A percentile compares a stretch with the other conserved stretches of the same genome.
These are phyloP conservation scores for Rallus limicola DNA, from an alignment of 2,113 vertebrate species.

Conservation along the genomic window DNA sequence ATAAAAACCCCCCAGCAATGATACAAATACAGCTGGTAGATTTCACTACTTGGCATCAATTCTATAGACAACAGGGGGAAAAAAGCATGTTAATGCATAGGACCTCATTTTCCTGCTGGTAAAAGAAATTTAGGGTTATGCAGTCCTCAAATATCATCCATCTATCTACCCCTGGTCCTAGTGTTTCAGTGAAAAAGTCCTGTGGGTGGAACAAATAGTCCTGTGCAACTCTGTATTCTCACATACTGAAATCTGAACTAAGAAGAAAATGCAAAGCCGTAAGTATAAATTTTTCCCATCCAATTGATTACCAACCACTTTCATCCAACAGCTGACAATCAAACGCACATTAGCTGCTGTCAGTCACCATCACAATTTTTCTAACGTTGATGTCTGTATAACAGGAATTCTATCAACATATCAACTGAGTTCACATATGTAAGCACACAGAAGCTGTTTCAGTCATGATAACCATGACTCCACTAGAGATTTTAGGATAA, in stretches of 20 bases:
- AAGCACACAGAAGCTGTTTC: background rate
- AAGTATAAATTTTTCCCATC: background rate
- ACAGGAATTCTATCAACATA: background rate
- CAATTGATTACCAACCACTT: background rate
- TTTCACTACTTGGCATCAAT: background rate
- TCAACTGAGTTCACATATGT: background rate
- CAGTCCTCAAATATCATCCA: background rate
- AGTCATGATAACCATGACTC: background rate
- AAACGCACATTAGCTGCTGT: slow-evolving; percentile 21
- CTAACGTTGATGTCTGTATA: background rate
- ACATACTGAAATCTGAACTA: background rate
- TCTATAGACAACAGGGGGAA: background rate
- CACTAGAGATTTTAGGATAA: background rate
- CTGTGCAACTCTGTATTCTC: background rate
- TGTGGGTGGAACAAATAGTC: background rate
- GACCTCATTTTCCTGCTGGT: background rate
- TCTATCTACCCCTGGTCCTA: background rate
- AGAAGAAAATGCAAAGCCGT: background rate
- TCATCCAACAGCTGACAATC: slow-evolving; percentile 22
- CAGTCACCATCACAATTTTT: slow-evolving; percentile 7
- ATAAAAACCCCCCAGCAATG: background rate
- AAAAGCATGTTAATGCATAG: background rate
- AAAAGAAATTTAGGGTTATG: background rate
- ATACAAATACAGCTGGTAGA: background rate
- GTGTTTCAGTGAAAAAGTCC: background rate